Percentiles rank a stretch among this genome's conserved stretches.
Evolutionary conservation across 2,888 invertebrate genomes (phyloP).

Genomic region (Apamea monoglypha): DNA sequence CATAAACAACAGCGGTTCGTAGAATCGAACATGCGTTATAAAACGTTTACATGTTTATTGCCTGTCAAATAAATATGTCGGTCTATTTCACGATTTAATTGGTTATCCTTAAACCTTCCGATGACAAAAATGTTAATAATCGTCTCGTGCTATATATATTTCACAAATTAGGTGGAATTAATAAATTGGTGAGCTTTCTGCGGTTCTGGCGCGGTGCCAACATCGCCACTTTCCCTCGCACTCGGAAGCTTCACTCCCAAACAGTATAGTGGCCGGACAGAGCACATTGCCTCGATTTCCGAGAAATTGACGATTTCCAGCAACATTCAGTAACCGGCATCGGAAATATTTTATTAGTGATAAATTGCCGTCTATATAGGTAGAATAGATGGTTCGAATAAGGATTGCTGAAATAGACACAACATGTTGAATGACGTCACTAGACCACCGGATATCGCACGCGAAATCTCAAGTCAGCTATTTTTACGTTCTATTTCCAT

Average conservation of each 20-base stretch:
- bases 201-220: conserved; percentile 82
- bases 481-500: conserved; percentile 25
- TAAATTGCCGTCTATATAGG: conserved; percentile 75
- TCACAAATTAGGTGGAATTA: conserved; percentile 84
- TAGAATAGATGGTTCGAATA: conserved; percentile 51
- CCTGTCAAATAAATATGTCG: conserved; percentile 66
- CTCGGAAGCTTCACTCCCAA: conserved; percentile 77
- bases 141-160: conserved; percentile 79
- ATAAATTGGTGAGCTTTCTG: conserved; percentile 83
- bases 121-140: conserved; percentile 87
- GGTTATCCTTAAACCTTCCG: conserved; percentile 81
- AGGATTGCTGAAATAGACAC: conserved; percentile 44
- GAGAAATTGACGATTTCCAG: conserved; percentile 85
- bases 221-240: conserved; percentile 80
- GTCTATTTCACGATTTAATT: conserved; percentile 75
- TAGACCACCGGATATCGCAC: conserved; percentile 24
- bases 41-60: conserved; percentile 64
- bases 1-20: conserved; percentile 56
- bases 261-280: conserved; percentile 76
- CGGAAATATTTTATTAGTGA: conserved; percentile 86
- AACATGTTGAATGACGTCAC: conserved; percentile 42
- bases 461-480: conserved; percentile 16
- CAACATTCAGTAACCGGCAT: conserved; percentile 80
- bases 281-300: conserved; percentile 86
- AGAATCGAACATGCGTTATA: conserved; percentile 55